Conservation (phyloP, 1,140 invertebrate genomes). For the Trichonephila clavipes region DNA sequence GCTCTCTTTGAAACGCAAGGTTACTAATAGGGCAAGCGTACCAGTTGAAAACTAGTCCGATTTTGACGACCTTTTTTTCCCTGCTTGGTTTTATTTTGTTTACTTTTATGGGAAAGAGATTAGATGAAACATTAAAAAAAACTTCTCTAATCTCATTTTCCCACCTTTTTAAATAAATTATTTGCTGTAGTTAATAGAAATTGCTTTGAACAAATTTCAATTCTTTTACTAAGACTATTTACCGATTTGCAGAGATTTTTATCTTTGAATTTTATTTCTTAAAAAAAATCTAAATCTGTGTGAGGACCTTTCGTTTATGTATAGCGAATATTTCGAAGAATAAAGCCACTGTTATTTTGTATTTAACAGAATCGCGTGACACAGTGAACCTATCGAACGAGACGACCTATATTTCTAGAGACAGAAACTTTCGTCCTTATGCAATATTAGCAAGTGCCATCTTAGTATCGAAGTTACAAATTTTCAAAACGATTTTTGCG, state of each 20-base stretch:
- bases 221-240: no score
- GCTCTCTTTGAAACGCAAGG: background rate
- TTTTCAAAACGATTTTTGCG: background rate
- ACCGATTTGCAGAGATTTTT: no score
- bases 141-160: background rate
- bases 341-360: background rate
- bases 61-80: background rate
- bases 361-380: conserved; percentile 1
- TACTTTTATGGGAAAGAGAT: background rate
- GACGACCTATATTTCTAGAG: conserved; percentile 12
- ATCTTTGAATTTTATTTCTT: background rate
- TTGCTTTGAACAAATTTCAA: no score
- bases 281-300: background rate
- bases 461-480: background rate
- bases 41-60: background rate
- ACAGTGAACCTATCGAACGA: background rate
- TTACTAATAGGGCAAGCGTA: background rate
- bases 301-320: background rate
- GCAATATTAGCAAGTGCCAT: conserved; percentile 18
- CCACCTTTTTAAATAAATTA: background rate
- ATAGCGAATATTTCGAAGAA: background rate
- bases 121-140: background rate
- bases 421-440: background rate
- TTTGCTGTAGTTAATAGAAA: no score
- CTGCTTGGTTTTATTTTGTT: background rate